phyloP scores from a whole-genome alignment of 2,888 invertebrate genomes.

The Teleiodes luculella region DNA sequence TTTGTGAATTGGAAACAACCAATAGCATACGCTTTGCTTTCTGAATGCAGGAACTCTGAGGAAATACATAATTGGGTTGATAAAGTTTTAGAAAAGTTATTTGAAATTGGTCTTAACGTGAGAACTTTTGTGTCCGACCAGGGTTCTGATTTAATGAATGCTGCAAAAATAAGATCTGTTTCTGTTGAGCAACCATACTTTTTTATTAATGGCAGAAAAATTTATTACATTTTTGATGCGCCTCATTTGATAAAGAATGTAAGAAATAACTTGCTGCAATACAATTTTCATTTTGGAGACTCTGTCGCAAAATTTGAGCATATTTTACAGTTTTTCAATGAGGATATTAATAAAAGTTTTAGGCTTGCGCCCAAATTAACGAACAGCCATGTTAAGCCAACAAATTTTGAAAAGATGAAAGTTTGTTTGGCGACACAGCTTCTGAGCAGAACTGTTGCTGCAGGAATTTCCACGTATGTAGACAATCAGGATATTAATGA shows the following conservation, averaged over 20 bases:
- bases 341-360: conserved; percentile 25
- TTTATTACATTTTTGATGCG: conserved; percentile 35
- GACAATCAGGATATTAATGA: conserved; percentile 19
- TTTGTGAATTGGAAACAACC: conserved; percentile 29
- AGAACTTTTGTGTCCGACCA: conserved; percentile 27
- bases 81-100: conserved; percentile 25
- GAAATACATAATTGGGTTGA: conserved; percentile 29
- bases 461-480: conserved; percentile 26
- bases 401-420: too few relatives aligned
- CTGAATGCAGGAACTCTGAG: conserved; percentile 20
- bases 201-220: conserved; percentile 27
- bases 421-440: conserved; percentile 32
- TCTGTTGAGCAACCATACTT: conserved; percentile 30
- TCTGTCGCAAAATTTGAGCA: conserved; percentile 22
- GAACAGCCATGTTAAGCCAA: conserved; percentile 30
- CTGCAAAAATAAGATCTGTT: conserved; percentile 25
- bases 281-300: conserved; percentile 30
- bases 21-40: conserved; percentile 27
- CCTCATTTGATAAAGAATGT: conserved; percentile 32
- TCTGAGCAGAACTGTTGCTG: conserved; percentile 33
- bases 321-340: conserved; percentile 27
- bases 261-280: conserved; percentile 27
- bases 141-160: conserved; percentile 26
- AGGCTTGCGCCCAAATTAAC: conserved; percentile 34
- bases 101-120: conserved; percentile 30